Percentiles rank a stretch among this genome's conserved stretches.
phyloP scores from a whole-genome alignment of 2,888 invertebrate species.

The Pterostichus niger region DNA sequence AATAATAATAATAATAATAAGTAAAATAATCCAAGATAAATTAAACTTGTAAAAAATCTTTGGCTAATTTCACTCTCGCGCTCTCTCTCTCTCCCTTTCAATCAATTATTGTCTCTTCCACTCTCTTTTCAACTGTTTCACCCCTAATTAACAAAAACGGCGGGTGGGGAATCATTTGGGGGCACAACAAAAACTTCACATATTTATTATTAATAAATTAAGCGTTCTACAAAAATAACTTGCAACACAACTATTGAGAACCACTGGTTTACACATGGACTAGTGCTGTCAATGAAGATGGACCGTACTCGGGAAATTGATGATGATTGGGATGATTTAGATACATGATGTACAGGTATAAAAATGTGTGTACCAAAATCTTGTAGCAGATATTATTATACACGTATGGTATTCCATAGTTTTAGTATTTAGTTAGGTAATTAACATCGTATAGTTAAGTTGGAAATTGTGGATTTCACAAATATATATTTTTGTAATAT shows the following conservation, averaged over 20 bases:
- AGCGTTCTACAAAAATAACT: slow-evolving; percentile 19
- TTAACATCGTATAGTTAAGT: slow-evolving; percentile 38
- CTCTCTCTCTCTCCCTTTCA: slow-evolving; percentile 20
- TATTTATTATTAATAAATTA: slow-evolving; percentile 16
- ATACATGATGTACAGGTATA: slow-evolving; percentile 37
- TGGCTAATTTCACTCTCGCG: slow-evolving; percentile 47
- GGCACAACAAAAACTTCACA: slow-evolving; percentile 8
- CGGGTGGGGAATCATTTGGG: background rate
- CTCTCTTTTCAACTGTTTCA: slow-evolving; percentile 10
- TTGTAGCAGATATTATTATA: slow-evolving; percentile 19
- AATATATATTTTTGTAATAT: slow-evolving; percentile 44
- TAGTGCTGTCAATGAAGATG: slow-evolving; percentile 17
- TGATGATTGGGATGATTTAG: background rate
- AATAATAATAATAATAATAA: slow-evolving; percentile 31
- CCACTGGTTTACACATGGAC: slow-evolving; percentile 35
- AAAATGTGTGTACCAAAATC: slow-evolving; percentile 40
- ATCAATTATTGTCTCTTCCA: slow-evolving; percentile 25
- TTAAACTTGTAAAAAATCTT: slow-evolving; percentile 45
- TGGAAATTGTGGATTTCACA: slow-evolving; percentile 28
- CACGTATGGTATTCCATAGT: slow-evolving; percentile 15
- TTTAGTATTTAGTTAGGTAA: background rate
- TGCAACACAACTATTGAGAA: slow-evolving; percentile 24
- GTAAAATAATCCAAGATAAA: slow-evolving; percentile 48
- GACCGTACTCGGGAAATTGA: background rate
- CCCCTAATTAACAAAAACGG: slow-evolving; percentile 26